A percentile compares a stretch with the other conserved stretches of the same genome.
These are phyloP conservation scores for Lepus americanus DNA, from an alignment of 2,113 vertebrate species.

Conservation along the genomic window DNA sequence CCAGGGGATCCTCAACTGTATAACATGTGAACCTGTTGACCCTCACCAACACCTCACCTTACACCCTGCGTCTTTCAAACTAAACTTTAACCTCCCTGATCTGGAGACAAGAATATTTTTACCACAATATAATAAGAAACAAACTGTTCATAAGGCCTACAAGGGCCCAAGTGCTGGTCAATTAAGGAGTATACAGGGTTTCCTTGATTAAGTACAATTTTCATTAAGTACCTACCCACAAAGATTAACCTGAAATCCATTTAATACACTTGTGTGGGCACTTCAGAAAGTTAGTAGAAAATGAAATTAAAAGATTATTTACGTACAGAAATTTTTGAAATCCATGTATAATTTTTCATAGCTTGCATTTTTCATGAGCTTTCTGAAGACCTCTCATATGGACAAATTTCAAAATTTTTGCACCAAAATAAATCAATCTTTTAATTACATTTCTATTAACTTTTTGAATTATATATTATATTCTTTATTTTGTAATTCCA, in stretches of 20 bases:
- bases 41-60: not conserved
- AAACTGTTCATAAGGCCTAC: not conserved
- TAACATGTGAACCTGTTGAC: not conserved
- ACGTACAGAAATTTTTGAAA: too few species aligned
- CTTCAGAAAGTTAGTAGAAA: too few species aligned
- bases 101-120: not conserved
- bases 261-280: too few species aligned
- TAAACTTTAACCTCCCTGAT: not conserved
- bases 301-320: too few species aligned
- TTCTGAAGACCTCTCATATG: too few species aligned
- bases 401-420: too few species aligned
- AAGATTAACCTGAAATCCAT: not conserved
- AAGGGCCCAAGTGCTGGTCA: not conserved
- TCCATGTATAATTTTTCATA: too few species aligned
- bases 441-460: too few species aligned
- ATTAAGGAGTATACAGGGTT: not conserved
- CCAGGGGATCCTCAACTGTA: not conserved
- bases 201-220: constrained; percentile 21
- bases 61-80: not conserved
- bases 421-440: too few species aligned
- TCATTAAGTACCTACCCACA: not conserved
- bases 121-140: not conserved
- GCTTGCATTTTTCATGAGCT: too few species aligned
- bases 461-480: not conserved
- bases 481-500: constrained; percentile 1